These are phyloP conservation scores for Catalaphyllia jardinei DNA, from an alignment of 64 coral and sea anemone genomes.

Conservation along the genomic window DNA sequence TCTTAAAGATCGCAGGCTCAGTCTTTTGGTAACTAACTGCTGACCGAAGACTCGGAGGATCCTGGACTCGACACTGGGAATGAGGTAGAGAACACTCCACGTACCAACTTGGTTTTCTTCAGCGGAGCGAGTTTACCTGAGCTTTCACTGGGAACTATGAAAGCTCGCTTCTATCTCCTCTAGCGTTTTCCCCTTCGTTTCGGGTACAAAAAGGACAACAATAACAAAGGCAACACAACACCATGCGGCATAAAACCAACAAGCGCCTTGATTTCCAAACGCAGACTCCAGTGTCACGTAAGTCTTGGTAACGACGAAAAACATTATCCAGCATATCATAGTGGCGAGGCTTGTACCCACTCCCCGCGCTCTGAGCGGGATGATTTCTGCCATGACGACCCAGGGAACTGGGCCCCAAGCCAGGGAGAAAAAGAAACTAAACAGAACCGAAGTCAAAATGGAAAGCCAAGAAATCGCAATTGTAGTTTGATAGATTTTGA, in stretches of 20 bases:
- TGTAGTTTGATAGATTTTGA: slow-evolving; percentile 48
- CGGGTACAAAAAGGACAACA: slow-evolving; percentile 58
- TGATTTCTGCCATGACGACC: slow-evolving; percentile 77
- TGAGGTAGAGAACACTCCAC: no score
- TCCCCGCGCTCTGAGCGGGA: slow-evolving; percentile 75
- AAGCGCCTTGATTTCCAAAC: slow-evolving; percentile 53
- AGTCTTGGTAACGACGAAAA: slow-evolving; percentile 77
- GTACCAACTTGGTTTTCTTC: no score
- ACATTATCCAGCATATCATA: slow-evolving; percentile 36
- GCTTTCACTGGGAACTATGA: no score
- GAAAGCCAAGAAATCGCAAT: slow-evolving; percentile 64
- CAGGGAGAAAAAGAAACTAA: slow-evolving; percentile 50
- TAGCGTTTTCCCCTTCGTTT: slow-evolving; percentile 76
- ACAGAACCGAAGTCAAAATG: slow-evolving; percentile 57
- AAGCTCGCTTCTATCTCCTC: slow-evolving; percentile 64
- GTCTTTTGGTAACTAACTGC: no score
- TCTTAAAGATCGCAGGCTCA: no score
- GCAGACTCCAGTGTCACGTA: slow-evolving; percentile 31
- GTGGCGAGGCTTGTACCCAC: slow-evolving; percentile 54
- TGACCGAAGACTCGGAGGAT: no score
- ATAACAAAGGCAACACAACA: slow-evolving; percentile 41
- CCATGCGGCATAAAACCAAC: slow-evolving; percentile 66
- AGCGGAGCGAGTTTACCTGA: no score
- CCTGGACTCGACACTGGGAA: no score
- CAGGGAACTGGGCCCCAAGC: slow-evolving; percentile 90